Conservation (phyloP, 2,113 vertebrate genomes). For the Pomatostomus ruficeps region DNA sequence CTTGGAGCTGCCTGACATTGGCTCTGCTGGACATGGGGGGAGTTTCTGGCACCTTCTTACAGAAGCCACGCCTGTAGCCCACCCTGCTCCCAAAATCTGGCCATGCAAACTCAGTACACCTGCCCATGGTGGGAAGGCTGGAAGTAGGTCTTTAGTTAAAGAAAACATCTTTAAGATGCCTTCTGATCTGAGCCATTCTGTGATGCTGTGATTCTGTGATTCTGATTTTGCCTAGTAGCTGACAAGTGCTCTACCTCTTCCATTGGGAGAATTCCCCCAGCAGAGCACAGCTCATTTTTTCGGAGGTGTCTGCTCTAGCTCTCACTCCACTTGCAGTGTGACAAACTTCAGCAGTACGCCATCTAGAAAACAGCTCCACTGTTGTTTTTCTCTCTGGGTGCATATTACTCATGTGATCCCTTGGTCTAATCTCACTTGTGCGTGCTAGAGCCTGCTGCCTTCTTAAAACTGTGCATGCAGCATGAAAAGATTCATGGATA, state of each 20-base stretch:
- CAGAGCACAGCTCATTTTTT: background rate
- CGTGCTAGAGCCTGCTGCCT: background rate
- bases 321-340: fast-evolving
- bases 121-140: background rate
- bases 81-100: background rate
- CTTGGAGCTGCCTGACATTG: background rate
- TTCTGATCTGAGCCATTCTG: background rate
- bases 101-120: background rate
- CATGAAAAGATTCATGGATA: constrained; percentile 41
- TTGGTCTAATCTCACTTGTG: background rate
- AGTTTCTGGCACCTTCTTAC: background rate
- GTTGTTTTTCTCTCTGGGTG: background rate
- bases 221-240: background rate
- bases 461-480: constrained; percentile 1
- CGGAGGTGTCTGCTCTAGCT: fast-evolving
- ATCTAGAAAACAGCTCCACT: background rate
- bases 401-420: background rate
- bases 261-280: background rate
- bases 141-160: background rate
- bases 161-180: background rate
- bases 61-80: background rate
- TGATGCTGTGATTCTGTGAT: background rate
- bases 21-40: background rate
- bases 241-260: background rate
- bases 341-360: background rate